Base-by-base conservation (phyloP, 1,140 invertebrate species). In the Prorops nasuta region DNA sequence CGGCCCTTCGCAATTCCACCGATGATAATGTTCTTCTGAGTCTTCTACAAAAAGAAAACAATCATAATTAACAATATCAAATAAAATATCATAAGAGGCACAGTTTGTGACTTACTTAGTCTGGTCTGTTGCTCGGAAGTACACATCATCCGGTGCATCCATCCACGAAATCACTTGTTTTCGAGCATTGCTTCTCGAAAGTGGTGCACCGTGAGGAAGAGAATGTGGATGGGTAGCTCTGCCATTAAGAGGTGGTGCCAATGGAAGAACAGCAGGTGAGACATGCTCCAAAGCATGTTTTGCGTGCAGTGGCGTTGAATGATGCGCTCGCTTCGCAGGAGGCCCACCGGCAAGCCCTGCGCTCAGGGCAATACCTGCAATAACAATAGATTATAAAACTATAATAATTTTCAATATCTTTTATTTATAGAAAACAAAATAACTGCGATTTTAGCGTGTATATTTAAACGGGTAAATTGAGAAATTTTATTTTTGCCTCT, bases 81-180 rank as follows among this genome's bases (percentile, higher is more conserved):
- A 39, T 3, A 43, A 46, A 22, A 21, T 44, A 15, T 36, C 10
- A 49, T 24, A n/a, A n/a, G n/a, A n/a, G n/a, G n/a, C n/a, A n/a
- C n/a, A n/a, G n/a, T n/a, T n/a, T n/a, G n/a, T n/a, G 49, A 81
- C 87, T 83, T 79, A 96, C 94, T 92, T 97, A 64, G 90, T 92
- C 63, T 83, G 81, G 61, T 92, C 89, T 24, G 90, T 93, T 51
- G 92, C 91, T 67, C 91, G 85, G 80, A 96, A 98, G 77, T 95
- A 98, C 42, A 97, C 88, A 79, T 98, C 94, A 76, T 98, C 94
- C 3, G 94, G 94, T 37, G 94, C 94, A 79, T 98, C 94, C 86
- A 96, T 94, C 94, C 93, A 97, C 66, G 92, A 96, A 65, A 97
- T 94, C 37, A 95, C 91, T 79, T 94, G 92, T 66, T 94, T 92